Evolutionary conservation across 2,113 vertebrate species (phyloP).

Genomic region (Nannobrachium achirus): DNA sequence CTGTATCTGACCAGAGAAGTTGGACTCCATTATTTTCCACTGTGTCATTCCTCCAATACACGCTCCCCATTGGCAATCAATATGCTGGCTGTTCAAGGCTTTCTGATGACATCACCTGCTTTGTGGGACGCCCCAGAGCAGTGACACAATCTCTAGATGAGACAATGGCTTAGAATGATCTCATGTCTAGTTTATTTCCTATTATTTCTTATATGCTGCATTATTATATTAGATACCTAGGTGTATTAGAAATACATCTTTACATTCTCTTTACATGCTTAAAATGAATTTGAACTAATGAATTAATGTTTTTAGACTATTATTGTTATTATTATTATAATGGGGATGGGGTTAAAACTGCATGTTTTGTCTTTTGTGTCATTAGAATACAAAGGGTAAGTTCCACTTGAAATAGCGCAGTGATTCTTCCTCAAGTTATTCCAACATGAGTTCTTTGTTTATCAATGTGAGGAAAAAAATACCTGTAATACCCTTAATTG

Average conservation of each 20-base stretch:
- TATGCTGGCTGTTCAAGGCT: constrained; percentile 46
- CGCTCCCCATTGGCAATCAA: constrained; percentile 34
- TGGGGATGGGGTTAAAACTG: too few species aligned
- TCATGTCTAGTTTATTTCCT: neutral
- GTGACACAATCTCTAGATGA: constrained; percentile 45
- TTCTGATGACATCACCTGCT: constrained; percentile 63
- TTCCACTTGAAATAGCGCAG: neutral
- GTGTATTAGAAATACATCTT: too few species aligned
- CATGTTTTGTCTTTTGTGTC: too few species aligned
- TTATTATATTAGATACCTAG: too few species aligned
- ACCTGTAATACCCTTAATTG: neutral
- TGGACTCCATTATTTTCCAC: neutral
- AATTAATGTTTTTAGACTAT: too few species aligned
- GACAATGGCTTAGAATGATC: constrained; percentile 53
- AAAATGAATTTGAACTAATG: too few species aligned
- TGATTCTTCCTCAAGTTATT: constrained; percentile 18
- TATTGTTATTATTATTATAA: too few species aligned
- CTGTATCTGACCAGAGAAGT: neutral
- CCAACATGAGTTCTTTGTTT: constrained; percentile 60
- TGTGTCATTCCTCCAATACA: neutral
- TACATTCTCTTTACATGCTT: too few species aligned
- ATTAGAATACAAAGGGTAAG: neutral
- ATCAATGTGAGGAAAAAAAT: constrained; percentile 3
- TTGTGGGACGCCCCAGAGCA: constrained; percentile 53
- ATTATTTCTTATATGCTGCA: too few species aligned